Percentiles rank a stretch among this genome's conserved stretches.
Conservation (phyloP, 1,140 invertebrate species). For the Samia ricini region DNA sequence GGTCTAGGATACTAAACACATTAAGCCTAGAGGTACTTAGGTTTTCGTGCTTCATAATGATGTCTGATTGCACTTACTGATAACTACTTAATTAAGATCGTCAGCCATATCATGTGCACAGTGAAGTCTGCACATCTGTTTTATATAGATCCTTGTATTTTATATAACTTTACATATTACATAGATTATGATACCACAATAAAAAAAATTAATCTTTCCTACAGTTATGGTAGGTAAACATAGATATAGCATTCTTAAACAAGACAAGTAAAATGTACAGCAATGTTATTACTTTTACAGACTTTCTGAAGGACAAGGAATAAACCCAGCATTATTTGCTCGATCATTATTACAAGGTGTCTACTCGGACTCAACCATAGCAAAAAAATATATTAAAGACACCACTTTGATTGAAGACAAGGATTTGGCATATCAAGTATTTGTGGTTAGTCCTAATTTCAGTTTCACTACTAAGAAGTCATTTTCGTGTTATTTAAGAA, state of each 20-base stretch:
- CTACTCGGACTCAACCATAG: slow-evolving; percentile 47
- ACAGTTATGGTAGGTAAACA: not conserved
- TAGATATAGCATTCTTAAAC: not conserved
- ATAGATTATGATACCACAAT: too few species aligned
- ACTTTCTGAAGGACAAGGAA: slow-evolving; percentile 62
- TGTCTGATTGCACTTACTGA: too few species aligned
- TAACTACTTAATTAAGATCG: too few species aligned
- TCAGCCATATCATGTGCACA: too few species aligned
- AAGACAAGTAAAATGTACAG: not conserved
- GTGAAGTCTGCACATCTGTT: too few species aligned
- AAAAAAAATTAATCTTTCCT: not conserved
- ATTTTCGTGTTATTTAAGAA: not conserved
- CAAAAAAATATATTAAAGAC: slow-evolving; percentile 82
- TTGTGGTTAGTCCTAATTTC: slow-evolving; percentile 78
- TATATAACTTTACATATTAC: too few species aligned
- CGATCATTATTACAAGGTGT: slow-evolving; percentile 65
- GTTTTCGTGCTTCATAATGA: too few species aligned
- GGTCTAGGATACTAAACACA: too few species aligned
- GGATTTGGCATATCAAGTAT: slow-evolving; percentile 86
- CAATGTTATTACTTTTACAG: slow-evolving; percentile 35
- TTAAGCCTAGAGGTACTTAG: too few species aligned
- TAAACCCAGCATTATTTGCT: slow-evolving; percentile 67
- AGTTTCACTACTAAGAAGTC: not conserved
- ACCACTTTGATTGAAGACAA: slow-evolving; percentile 84
- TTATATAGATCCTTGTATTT: too few species aligned